Conservation (phyloP, 1,140 invertebrate genomes). For the Drosophila punjabiensis region DNA sequence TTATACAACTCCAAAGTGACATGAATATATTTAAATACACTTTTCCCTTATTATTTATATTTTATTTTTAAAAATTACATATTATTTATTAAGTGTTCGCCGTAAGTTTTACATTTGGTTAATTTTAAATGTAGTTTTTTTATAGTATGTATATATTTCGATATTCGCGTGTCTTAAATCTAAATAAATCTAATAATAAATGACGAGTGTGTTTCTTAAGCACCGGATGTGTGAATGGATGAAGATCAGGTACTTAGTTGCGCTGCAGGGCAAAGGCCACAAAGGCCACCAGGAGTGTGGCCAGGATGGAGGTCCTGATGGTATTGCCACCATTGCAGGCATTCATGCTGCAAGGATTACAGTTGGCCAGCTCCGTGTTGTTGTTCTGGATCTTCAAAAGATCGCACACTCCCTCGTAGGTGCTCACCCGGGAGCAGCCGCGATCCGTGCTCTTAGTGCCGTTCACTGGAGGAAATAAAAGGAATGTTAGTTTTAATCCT, state of each 20-base stretch:
- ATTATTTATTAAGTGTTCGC: slow-evolving; percentile 59
- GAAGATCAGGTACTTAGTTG: slow-evolving; percentile 36
- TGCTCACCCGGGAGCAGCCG: slow-evolving; percentile 70
- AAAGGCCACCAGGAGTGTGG: slow-evolving; percentile 51
- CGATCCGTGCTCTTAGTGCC: slow-evolving; percentile 49
- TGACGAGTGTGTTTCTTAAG: slow-evolving; percentile 40
- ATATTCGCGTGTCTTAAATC: slow-evolving; percentile 36
- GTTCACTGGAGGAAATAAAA: slow-evolving; percentile 35
- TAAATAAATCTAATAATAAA: slow-evolving; percentile 54
- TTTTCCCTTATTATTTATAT: slow-evolving; percentile 6
- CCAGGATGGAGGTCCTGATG: slow-evolving; percentile 49
- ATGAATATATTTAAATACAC: not conserved
- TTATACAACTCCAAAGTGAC: too few species aligned
- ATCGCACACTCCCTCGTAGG: slow-evolving; percentile 59
- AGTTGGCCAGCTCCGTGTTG: slow-evolving; percentile 39
- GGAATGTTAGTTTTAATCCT: not conserved
- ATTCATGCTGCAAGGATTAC: slow-evolving; percentile 71
- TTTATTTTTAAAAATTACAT: slow-evolving; percentile 32
- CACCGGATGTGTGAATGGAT: slow-evolving; percentile 50
- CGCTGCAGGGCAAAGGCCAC: slow-evolving; percentile 60
- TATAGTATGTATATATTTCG: slow-evolving; percentile 53
- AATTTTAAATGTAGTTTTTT: slow-evolving; percentile 32
- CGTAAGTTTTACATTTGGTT: slow-evolving; percentile 63
- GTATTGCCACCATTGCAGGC: slow-evolving; percentile 62
- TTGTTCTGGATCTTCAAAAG: slow-evolving; percentile 41